A percentile compares a stretch with the other conserved stretches of the same genome.
Conservation (phyloP, 1,140 invertebrate genomes). For the Bathynomus jamesi region DNA sequence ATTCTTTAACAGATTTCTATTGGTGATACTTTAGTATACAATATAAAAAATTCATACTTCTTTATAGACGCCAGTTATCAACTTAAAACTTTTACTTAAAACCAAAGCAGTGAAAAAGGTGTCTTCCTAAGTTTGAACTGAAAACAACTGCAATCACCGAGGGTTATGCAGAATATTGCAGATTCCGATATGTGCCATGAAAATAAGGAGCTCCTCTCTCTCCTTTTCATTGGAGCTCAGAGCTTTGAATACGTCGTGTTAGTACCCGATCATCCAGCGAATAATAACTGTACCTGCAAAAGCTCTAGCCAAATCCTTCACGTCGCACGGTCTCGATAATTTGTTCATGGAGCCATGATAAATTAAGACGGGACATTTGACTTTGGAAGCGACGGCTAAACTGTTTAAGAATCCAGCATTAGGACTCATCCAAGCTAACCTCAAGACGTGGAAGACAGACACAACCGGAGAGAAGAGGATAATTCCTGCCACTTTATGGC, state of each 20-base stretch:
- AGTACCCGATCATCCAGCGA: neutral
- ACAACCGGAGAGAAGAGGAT: neutral
- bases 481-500: neutral
- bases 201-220: neutral
- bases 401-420: neutral
- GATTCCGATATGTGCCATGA: neutral
- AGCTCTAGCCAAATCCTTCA: neutral
- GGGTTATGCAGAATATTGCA: neutral
- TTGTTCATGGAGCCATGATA: neutral
- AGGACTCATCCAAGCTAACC: neutral
- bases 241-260: neutral
- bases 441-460: neutral
- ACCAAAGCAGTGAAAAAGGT: too few species aligned
- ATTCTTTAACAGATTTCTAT: too few species aligned
- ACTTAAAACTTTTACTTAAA: too few species aligned
- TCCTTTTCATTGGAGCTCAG: neutral
- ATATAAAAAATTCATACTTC: too few species aligned
- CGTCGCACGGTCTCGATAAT: neutral
- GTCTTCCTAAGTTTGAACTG: too few species aligned
- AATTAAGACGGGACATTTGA: neutral
- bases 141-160: too few species aligned
- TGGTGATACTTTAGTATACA: too few species aligned
- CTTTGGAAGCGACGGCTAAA: neutral
- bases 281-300: neutral
- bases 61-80: too few species aligned